A percentile compares a stretch with the other conserved stretches of the same genome.
Conservation (phyloP, 2,113 vertebrate species). For the Marmota monax region DNA sequence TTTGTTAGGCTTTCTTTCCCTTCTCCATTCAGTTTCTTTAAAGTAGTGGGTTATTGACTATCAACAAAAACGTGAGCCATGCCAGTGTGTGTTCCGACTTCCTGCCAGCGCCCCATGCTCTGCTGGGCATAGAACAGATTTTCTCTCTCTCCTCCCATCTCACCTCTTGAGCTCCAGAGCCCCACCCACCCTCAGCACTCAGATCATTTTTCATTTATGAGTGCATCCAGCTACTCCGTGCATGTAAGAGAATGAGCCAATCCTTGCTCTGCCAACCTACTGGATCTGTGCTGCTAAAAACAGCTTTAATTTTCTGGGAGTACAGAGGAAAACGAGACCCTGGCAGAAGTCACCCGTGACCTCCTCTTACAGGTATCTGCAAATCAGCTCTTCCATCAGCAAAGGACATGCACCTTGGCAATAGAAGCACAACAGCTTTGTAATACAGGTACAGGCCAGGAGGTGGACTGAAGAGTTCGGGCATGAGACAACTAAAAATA, state of each 20-base stretch:
- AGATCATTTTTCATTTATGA: conserved; percentile 79
- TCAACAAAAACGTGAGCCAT: conserved; percentile 39
- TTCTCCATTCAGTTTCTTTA: conserved; percentile 64
- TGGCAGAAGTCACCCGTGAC: neutral
- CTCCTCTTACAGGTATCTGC: neutral
- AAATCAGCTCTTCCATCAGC: neutral
- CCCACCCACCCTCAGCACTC: conserved; percentile 82
- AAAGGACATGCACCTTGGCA: neutral
- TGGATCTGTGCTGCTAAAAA: conserved; percentile 48
- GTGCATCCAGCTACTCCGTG: conserved; percentile 71
- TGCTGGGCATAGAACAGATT: neutral
- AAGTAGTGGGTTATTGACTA: conserved; percentile 78
- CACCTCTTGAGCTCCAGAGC: conserved; percentile 50
- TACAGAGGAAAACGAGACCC: neutral
- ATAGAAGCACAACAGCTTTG: neutral
- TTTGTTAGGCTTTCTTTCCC: conserved; percentile 59
- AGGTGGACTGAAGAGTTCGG: neutral
- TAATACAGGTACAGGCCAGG: neutral
- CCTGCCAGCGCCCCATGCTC: conserved; percentile 66
- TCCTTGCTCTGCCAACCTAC: conserved; percentile 28
- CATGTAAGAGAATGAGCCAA: conserved; percentile 48
- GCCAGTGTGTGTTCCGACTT: neutral
- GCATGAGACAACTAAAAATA: neutral
- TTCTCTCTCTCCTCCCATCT: conserved; percentile 46
- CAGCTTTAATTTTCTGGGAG: conserved; percentile 56